Base-by-base conservation (phyloP, 1,140 invertebrate genomes). In the Bradysia coprophila region DNA sequence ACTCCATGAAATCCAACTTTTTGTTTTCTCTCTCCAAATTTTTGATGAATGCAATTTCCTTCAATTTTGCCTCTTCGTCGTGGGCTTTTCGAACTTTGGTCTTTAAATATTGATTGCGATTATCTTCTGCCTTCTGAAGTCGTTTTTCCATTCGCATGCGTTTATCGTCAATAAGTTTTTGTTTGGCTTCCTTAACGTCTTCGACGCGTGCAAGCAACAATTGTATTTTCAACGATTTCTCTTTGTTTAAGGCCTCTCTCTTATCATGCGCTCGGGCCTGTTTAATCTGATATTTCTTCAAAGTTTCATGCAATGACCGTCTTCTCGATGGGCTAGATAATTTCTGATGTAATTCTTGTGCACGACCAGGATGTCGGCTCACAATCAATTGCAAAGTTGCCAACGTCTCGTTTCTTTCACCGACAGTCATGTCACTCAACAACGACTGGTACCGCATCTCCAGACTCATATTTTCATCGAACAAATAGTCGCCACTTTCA, bases 41-140 rank as follows among this genome's bases (percentile, higher is more conserved):
- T 62, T 96, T 96, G 41, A 97, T 98, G 60, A 98, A 98, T 21
- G 90, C 91, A 45, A 98, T 96, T 68, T 97, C 93, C 51, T 90
- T 87, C 1, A 92, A 68, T 63, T 98, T 97, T 34, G 91, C 88
- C 49, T 96, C 92, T 62, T 98, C 93, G 52, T 97, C 93, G 51
- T 96, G 91, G 2, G 93, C 93, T 62, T 97, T 97, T 43, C 79
- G 74, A 2, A 93, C 79, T 48, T 93, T 89, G 45, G 82, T 80
- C 52, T 69, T 70, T 1, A 77, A 51, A 49, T 73, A 71, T 49
- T 81, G 71, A 41, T 84, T 81, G 18, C 93, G 68, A 55, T 95
- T 96, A 53, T 93, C 88, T 41, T 90, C 88, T 1, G 93, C 93
- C 47, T 82, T 73, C 51, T 87, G 80, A 41, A 96, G 64, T 49